Evolutionary conservation across 2,113 vertebrate genomes (phyloP).

Genomic region (Macaca mulatta): DNA sequence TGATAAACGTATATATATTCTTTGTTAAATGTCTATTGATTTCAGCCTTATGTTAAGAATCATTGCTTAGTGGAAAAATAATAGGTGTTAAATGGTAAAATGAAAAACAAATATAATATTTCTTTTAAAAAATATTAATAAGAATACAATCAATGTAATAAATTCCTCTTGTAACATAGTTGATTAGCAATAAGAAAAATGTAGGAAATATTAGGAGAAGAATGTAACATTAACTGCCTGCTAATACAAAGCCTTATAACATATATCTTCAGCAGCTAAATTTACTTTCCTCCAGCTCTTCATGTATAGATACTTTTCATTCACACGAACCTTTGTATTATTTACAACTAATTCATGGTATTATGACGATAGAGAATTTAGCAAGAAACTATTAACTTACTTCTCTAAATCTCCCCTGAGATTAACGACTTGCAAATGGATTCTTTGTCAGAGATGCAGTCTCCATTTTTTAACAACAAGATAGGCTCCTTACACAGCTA

Average conservation of each 20-base stretch:
- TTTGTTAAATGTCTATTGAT: slow-evolving; percentile 80
- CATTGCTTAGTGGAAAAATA: slow-evolving; percentile 69
- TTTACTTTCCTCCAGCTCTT: slow-evolving; percentile 69
- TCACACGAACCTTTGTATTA: slow-evolving; percentile 69
- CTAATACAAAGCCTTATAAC: slow-evolving; percentile 65
- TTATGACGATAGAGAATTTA: slow-evolving; percentile 72
- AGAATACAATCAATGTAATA: slow-evolving; percentile 69
- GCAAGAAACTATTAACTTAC: slow-evolving; percentile 81
- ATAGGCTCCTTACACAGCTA: slow-evolving; percentile 57
- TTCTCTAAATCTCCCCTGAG: slow-evolving; percentile 73
- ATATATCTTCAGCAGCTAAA: slow-evolving; percentile 67
- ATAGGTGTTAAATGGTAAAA: slow-evolving; percentile 73
- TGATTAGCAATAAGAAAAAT: slow-evolving; percentile 57
- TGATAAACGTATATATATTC: slow-evolving; percentile 70
- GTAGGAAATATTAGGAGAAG: slow-evolving; percentile 67
- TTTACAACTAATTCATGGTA: slow-evolving; percentile 79
- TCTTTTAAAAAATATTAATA: slow-evolving; percentile 74
- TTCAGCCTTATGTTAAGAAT: slow-evolving; percentile 79
- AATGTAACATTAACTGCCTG: slow-evolving; percentile 49
- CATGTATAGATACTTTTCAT: slow-evolving; percentile 69
- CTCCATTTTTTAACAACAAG: slow-evolving; percentile 70
- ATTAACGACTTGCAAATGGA: slow-evolving; percentile 79
- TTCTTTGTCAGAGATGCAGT: slow-evolving; percentile 75
- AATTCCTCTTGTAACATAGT: slow-evolving; percentile 58
- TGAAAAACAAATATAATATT: slow-evolving; percentile 75